These are phyloP conservation scores for Paracanthobrama guichenoti DNA, from an alignment of 2,113 vertebrate species.

Conservation along the genomic window DNA sequence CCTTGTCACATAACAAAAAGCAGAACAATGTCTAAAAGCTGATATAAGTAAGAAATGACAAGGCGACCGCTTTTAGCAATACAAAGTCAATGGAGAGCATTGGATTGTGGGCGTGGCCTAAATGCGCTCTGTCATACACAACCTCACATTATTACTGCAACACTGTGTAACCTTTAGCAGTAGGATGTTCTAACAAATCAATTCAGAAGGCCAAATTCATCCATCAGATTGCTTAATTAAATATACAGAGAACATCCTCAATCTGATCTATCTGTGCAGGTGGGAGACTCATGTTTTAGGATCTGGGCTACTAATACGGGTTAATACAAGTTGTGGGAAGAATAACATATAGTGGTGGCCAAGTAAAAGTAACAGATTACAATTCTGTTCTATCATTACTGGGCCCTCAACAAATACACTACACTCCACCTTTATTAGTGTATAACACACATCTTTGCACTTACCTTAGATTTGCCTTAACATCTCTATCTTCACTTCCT, in stretches of 20 bases:
- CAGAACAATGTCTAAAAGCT: too few species aligned
- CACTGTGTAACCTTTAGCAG: conserved; percentile 1
- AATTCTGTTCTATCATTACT: neutral
- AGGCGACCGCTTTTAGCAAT: too few species aligned
- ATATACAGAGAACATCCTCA: neutral
- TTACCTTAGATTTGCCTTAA: conserved; percentile 52
- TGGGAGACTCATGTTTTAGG: neutral
- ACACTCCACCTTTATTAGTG: neutral
- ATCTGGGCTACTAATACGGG: neutral
- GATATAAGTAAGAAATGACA: too few species aligned
- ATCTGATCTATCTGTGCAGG: neutral
- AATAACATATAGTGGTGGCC: neutral
- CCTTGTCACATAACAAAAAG: too few species aligned
- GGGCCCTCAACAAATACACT: neutral
- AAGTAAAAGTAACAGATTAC: neutral
- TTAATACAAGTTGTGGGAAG: neutral
- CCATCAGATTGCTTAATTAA: neutral
- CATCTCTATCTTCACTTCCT: conserved; percentile 2
- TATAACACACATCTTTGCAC: conserved; percentile 20
- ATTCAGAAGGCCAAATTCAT: conserved; percentile 11
- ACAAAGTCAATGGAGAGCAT: too few species aligned
- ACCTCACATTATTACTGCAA: conserved; percentile 3
- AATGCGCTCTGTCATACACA: too few species aligned
- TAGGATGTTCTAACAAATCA: neutral
- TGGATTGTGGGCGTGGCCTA: too few species aligned